Evolutionary conservation across 2,888 invertebrate genomes (phyloP).

Genomic region (Drosophila subquinaria): DNA sequence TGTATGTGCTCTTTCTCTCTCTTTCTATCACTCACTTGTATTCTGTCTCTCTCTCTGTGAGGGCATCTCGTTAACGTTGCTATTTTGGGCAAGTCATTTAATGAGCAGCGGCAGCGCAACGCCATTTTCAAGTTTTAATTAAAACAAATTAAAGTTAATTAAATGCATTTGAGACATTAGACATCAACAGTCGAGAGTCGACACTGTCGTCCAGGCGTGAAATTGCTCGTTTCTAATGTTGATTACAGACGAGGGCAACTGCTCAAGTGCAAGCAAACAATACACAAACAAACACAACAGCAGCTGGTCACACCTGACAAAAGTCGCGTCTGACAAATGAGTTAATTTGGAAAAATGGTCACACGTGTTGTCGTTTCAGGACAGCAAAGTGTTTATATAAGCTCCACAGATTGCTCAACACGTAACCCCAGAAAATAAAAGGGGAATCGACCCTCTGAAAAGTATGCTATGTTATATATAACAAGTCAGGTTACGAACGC

Average conservation of each 20-base stretch:
- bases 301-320: constrained; percentile 17
- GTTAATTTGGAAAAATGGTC: constrained; percentile 50
- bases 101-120: constrained; percentile 41
- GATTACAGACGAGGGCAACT: constrained; percentile 19
- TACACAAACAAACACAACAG: constrained; percentile 7
- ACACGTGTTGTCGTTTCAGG: constrained; percentile 41
- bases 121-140: constrained; percentile 65
- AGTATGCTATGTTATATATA: constrained; percentile 21
- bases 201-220: constrained; percentile 42
- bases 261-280: constrained; percentile 10
- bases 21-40: background rate
- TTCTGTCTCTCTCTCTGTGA: background rate
- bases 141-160: constrained; percentile 77
- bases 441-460: constrained; percentile 15
- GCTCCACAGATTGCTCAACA: constrained; percentile 30
- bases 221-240: constrained; percentile 44
- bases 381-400: constrained; percentile 28
- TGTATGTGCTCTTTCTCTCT: constrained; percentile 1
- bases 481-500: constrained; percentile 23
- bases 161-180: constrained; percentile 54
- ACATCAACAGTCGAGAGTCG: constrained; percentile 21
- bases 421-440: constrained; percentile 11
- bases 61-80: constrained; percentile 33
- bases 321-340: constrained; percentile 43
- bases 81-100: constrained; percentile 41